These are phyloP conservation scores for Craseonycteris thonglongyai DNA, from an alignment of 2,113 vertebrate species.

Conservation along the genomic window DNA sequence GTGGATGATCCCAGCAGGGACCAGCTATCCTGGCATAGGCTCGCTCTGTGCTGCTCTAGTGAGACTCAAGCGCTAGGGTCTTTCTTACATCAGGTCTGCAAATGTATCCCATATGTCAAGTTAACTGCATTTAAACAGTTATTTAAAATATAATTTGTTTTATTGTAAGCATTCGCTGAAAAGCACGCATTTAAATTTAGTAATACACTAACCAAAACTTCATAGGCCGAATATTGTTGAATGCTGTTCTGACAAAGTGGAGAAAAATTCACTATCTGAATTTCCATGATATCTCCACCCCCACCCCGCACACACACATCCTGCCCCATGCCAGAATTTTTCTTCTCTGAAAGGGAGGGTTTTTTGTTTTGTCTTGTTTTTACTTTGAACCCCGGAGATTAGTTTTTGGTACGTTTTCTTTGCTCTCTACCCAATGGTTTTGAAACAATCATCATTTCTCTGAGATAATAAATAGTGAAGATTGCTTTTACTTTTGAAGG, in stretches of 20 bases:
- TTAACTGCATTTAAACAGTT: not conserved
- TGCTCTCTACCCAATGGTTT: slow-evolving; percentile 19
- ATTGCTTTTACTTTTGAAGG: slow-evolving; percentile 35
- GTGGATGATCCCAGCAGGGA: too few species aligned
- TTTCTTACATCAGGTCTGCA: not conserved
- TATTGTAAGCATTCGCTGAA: not conserved
- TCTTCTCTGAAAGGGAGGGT: not conserved
- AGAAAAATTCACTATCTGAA: not conserved
- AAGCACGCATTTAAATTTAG: not conserved
- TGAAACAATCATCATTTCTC: slow-evolving; percentile 44
- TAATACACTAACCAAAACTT: not conserved
- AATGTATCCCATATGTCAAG: not conserved
- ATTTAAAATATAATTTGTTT: not conserved
- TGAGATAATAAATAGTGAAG: not conserved
- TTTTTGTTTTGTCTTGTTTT: slow-evolving; percentile 10
- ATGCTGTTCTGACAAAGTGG: not conserved
- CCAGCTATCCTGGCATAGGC: rapidly evolving
- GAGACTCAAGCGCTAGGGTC: not conserved
- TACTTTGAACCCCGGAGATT: slow-evolving; percentile 10
- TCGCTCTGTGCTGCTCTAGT: not conserved
- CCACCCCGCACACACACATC: not conserved
- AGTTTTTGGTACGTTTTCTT: slow-evolving; percentile 7
- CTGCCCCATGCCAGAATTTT: not conserved
- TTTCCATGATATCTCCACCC: not conserved
- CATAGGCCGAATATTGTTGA: not conserved